A percentile compares a stretch with the other conserved stretches of the same genome.
These are phyloP conservation scores for Urocitellus parryii DNA, from an alignment of 2,113 vertebrate species.

Conservation along the genomic window DNA sequence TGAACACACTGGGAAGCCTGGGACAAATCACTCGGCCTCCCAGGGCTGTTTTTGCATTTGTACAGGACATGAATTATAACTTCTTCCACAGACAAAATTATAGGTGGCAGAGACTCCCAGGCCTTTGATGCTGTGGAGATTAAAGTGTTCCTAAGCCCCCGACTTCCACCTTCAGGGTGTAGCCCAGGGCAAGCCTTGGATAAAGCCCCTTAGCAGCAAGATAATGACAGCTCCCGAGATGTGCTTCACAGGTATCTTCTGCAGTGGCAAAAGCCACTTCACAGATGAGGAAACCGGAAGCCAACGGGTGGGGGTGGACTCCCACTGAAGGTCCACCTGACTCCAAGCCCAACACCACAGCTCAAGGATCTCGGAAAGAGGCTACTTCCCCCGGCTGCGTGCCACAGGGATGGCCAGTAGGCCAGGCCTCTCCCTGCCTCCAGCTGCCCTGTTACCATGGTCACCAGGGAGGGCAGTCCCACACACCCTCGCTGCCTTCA, in stretches of 20 bases:
- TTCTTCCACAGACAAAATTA: constrained; percentile 7
- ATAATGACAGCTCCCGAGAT: background rate
- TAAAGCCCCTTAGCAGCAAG: background rate
- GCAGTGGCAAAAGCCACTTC: background rate
- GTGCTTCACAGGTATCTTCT: background rate
- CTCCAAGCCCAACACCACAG: background rate
- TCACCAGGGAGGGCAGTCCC: background rate
- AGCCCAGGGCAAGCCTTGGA: background rate
- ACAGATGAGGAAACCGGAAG: background rate
- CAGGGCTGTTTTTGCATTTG: background rate
- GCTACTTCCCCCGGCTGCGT: background rate
- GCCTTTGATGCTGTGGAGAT: background rate
- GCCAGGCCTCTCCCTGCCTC: background rate
- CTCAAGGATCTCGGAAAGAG: background rate
- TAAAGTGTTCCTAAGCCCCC: background rate
- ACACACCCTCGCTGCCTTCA: background rate
- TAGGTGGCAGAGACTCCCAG: background rate
- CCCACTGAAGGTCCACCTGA: background rate
- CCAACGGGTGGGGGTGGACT: background rate
- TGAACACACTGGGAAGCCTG: background rate
- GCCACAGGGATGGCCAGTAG: background rate
- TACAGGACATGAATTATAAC: background rate
- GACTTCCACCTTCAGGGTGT: background rate
- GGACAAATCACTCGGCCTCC: background rate
- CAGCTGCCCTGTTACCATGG: background rate